A percentile compares a stretch with the other conserved stretches of the same genome.
These are phyloP conservation scores for Staurois parvus DNA, from an alignment of 2,797 vertebrate species.

Conservation along the genomic window DNA sequence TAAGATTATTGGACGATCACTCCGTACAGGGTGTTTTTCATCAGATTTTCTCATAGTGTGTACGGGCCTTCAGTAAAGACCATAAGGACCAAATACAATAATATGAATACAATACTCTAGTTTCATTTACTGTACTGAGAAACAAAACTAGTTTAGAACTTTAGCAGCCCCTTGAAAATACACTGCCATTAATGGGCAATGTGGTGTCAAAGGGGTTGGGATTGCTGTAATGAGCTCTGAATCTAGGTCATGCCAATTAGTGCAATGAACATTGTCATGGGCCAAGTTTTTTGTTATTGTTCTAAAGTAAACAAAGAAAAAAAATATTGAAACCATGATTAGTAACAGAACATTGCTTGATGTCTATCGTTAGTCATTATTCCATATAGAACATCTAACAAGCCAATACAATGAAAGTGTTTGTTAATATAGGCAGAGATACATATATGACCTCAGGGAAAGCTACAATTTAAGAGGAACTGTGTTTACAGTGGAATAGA, in stretches of 20 bases:
- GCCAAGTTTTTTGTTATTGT: not conserved
- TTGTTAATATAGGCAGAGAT: too few relatives aligned
- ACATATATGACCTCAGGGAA: too few relatives aligned
- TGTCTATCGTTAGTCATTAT: not conserved
- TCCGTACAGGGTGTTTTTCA: too few relatives aligned
- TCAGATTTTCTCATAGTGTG: too few relatives aligned
- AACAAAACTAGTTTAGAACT: not conserved
- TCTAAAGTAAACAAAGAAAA: not conserved
- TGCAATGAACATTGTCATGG: not conserved
- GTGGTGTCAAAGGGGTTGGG: not conserved
- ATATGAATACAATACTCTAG: too few relatives aligned
- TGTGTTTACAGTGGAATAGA: too few relatives aligned
- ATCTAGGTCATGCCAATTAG: slow-evolving; percentile 53
- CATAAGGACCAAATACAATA: too few relatives aligned
- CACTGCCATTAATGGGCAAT: not conserved
- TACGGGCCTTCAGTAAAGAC: too few relatives aligned
- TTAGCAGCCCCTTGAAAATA: not conserved
- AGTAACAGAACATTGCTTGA: not conserved
- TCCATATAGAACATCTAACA: not conserved
- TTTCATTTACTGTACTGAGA: too few relatives aligned
- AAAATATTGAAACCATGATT: not conserved
- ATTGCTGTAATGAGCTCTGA: slow-evolving; percentile 1
- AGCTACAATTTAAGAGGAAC: too few relatives aligned
- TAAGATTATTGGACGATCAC: too few relatives aligned
- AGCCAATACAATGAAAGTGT: not conserved